Conservation (phyloP, 2,113 vertebrate genomes). For the Heliornis fulica region DNA sequence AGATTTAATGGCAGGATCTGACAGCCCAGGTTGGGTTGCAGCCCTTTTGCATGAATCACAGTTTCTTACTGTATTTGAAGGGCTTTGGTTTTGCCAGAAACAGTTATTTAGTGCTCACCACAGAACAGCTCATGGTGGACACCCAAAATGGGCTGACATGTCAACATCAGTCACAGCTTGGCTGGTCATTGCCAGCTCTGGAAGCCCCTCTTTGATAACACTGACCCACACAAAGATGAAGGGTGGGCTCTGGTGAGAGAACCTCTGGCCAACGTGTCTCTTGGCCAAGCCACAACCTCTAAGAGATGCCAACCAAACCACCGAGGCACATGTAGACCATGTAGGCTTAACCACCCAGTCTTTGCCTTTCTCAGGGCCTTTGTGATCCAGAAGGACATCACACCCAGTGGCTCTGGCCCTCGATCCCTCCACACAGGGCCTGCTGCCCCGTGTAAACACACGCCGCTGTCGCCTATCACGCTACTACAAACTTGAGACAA, state of each 20-base stretch:
- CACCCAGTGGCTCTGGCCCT: not conserved
- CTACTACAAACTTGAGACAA: constrained; percentile 58
- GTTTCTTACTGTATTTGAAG: not conserved
- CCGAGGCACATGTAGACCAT: accelerated
- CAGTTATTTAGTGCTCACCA: not conserved
- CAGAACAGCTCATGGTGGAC: accelerated
- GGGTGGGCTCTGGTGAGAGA: not conserved
- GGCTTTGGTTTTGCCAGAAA: not conserved
- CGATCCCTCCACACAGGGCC: accelerated
- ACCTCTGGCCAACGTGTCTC: not conserved
- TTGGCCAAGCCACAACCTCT: not conserved
- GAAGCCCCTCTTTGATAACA: not conserved
- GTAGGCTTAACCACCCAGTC: not conserved
- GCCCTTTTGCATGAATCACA: not conserved
- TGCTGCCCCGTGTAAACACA: not conserved
- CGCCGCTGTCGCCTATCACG: not conserved
- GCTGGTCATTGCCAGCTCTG: not conserved
- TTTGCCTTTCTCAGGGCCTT: not conserved
- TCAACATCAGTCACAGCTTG: accelerated
- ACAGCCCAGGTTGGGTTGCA: not conserved
- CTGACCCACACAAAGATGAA: not conserved
- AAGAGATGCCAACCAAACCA: not conserved
- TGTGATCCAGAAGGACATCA: not conserved
- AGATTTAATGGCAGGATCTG: constrained; percentile 11
- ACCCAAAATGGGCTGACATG: not conserved